These are phyloP conservation scores for Pyrgus malvae DNA, from an alignment of 2,888 invertebrate genomes.

Conservation along the genomic window DNA sequence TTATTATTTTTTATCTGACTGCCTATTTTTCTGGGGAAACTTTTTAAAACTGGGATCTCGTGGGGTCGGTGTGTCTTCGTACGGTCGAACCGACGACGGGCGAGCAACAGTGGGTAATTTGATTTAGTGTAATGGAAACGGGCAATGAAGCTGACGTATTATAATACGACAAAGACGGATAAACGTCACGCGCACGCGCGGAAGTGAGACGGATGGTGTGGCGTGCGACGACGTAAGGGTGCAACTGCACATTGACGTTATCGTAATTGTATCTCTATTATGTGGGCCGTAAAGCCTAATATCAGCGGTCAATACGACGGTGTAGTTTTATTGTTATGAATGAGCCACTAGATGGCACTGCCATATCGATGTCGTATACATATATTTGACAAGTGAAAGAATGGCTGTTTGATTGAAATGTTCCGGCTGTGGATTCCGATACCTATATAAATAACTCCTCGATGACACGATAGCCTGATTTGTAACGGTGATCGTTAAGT, in stretches of 20 bases:
- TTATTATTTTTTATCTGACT: conserved; percentile 58
- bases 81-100: conserved; percentile 42
- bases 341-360: conserved; percentile 63
- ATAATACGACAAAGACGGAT: conserved; percentile 67
- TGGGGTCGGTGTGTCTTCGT: background rate
- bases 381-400: conserved; percentile 40
- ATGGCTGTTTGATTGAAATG: conserved; percentile 28
- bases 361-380: conserved; percentile 47
- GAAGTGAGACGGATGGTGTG: conserved; percentile 63
- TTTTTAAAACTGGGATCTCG: conserved; percentile 5
- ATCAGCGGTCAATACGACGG: conserved; percentile 36
- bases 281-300: conserved; percentile 52
- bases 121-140: conserved; percentile 80
- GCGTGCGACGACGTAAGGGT: conserved; percentile 53
- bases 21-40: conserved; percentile 37
- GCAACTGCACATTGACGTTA: conserved; percentile 63
- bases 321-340: conserved; percentile 42
- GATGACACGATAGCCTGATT: conserved; percentile 19
- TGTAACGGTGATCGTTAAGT: conserved; percentile 4
- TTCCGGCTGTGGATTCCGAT: conserved; percentile 26
- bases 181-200: conserved; percentile 50
- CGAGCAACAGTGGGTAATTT: conserved; percentile 59
- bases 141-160: conserved; percentile 72
- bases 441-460: conserved; percentile 16
- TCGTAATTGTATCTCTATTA: conserved; percentile 64